Base-by-base conservation (phyloP, 2,113 vertebrate species). In the Centropus bengalensis region DNA sequence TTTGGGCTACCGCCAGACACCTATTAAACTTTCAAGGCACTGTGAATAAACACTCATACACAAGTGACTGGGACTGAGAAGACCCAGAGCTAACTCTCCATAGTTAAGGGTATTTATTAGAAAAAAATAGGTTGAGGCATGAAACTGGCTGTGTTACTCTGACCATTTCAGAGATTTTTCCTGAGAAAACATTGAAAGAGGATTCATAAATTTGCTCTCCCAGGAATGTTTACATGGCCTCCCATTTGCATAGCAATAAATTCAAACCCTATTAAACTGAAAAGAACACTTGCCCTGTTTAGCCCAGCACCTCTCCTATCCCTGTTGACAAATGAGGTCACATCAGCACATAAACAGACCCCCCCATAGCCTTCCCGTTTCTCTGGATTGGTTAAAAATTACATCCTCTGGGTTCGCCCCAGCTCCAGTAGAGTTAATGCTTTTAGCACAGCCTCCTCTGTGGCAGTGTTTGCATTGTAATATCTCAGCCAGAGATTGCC, bases 1-100 rank as follows among this genome's bases (percentile, higher is more conserved):
- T 79, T 52, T 32, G 51, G 66, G 49, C 33, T 75, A 77, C 38
- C 81, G 82, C 88, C 67, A 87, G 47, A 67, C 1, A 4, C 59
- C 73, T 67, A 83, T 88, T 86, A 88, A 68, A 62, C 74, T 93
- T 91, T 71, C 56, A 75, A 90, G 76, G 38, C 44, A 56, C 76
- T 56, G 26, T 77, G 90, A 95, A 86, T 49, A 92, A 93, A 79
- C 40, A 91, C 10, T 36, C 19, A 38, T 14, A 64, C 8, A 32
- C 30, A 64, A 77, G 36, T 22, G 40, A 60, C 60, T 86, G 76
- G 52, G 89, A 51, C 47, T 49, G 63, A 89, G 84, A 56, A 27
- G 56, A 81, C 17, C 8, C 64, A 66, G 36, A 83, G 33, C 27
- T 40, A 90, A 42, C 64, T 27, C 28, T 78, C 40, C 63, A 45